Conservation (phyloP, 1,140 invertebrate species). For the Episyrphus balteatus region DNA sequence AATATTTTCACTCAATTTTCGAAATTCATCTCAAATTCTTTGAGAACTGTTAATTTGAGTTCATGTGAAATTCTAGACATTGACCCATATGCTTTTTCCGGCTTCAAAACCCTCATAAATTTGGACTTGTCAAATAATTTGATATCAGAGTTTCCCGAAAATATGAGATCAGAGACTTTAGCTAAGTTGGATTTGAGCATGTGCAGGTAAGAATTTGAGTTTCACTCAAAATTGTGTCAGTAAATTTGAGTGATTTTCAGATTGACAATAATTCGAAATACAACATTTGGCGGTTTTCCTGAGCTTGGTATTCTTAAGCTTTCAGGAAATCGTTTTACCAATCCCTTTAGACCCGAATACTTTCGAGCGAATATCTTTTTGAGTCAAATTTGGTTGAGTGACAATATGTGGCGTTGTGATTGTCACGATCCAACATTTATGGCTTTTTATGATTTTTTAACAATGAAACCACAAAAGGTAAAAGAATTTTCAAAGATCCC, state of each 20-base stretch:
- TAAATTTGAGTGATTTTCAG: not conserved
- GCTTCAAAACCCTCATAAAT: slow-evolving; percentile 40
- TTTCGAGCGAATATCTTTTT: slow-evolving; percentile 49
- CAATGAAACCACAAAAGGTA: slow-evolving; percentile 44
- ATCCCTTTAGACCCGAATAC: slow-evolving; percentile 43
- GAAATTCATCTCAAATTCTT: slow-evolving; percentile 42
- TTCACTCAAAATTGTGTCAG: not conserved
- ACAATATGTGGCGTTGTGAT: slow-evolving; percentile 64
- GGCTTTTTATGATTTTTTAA: slow-evolving; percentile 48
- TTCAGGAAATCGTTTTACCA: slow-evolving; percentile 53
- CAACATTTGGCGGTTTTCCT: slow-evolving; percentile 44
- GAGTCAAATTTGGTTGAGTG: slow-evolving; percentile 43
- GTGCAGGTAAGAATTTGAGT: slow-evolving; percentile 20
- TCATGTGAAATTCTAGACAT: slow-evolving; percentile 47
- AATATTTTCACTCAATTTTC: slow-evolving; percentile 51
- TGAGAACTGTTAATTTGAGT: slow-evolving; percentile 45
- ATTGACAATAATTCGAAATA: slow-evolving; percentile 22
- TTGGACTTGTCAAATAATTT: slow-evolving; percentile 49
- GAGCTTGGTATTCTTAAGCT: slow-evolving; percentile 46
- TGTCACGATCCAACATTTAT: slow-evolving; percentile 45
- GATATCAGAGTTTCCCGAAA: slow-evolving; percentile 43
- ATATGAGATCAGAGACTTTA: slow-evolving; percentile 42
- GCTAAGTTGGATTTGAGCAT: slow-evolving; percentile 46
- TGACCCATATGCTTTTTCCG: slow-evolving; percentile 41
- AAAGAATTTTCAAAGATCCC: not conserved